A percentile compares a stretch with the other conserved stretches of the same genome.
Conservation (phyloP, 2,113 vertebrate species). For the Anoplopoma fimbria region DNA sequence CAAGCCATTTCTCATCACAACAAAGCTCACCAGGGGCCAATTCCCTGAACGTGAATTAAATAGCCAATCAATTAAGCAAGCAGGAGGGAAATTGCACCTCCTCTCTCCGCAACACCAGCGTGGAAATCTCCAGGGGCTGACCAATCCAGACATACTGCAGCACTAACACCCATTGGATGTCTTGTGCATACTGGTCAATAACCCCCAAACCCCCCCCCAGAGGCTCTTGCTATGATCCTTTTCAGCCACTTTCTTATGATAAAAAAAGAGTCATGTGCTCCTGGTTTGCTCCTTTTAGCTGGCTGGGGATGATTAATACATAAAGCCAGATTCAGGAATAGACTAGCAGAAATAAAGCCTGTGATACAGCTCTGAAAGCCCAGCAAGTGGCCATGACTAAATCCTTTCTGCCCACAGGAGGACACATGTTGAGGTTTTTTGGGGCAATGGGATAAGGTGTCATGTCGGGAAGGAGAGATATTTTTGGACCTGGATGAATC, state of each 20-base stretch:
- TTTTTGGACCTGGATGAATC: slow-evolving; percentile 55
- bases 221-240: slow-evolving; percentile 17
- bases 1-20: slow-evolving; percentile 32
- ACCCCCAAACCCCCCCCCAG: neutral
- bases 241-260: slow-evolving; percentile 9
- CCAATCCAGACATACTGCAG: slow-evolving; percentile 65
- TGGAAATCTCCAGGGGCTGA: slow-evolving; percentile 54
- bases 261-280: slow-evolving; percentile 18
- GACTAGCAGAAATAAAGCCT: slow-evolving; percentile 53
- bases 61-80: slow-evolving; percentile 72
- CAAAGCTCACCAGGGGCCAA: slow-evolving; percentile 54
- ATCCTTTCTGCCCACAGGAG: slow-evolving; percentile 36
- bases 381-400: slow-evolving; percentile 43
- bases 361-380: slow-evolving; percentile 55
- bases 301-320: slow-evolving; percentile 62
- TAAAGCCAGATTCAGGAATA: slow-evolving; percentile 67
- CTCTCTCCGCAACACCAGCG: slow-evolving; percentile 53
- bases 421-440: slow-evolving; percentile 1
- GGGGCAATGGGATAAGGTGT: slow-evolving; percentile 47
- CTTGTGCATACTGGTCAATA: slow-evolving; percentile 57
- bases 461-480: slow-evolving; percentile 57
- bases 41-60: slow-evolving; percentile 70
- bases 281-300: slow-evolving; percentile 48
- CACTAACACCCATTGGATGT: slow-evolving; percentile 43
- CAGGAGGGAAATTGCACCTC: slow-evolving; percentile 61